These are phyloP conservation scores for Taurulus bubalis DNA, from an alignment of 2,113 vertebrate genomes.

Conservation along the genomic window DNA sequence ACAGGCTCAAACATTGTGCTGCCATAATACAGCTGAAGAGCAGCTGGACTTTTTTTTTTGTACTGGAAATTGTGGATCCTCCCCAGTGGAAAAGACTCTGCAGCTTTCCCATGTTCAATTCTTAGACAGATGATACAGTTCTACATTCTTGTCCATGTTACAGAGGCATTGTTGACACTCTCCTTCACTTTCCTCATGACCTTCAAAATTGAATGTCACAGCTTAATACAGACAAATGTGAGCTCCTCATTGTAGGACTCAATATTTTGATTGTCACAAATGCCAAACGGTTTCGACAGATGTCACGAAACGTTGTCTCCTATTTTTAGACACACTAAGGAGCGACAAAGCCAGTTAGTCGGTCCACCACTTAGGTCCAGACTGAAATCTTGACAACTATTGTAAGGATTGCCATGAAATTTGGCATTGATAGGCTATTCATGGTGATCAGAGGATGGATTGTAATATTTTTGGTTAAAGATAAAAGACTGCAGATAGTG, in stretches of 20 bases:
- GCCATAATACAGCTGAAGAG: conserved; percentile 26
- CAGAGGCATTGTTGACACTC: neutral
- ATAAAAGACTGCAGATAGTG: neutral
- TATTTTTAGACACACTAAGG: neutral
- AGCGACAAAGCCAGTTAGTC: neutral
- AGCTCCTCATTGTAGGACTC: neutral
- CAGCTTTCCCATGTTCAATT: conserved; percentile 7
- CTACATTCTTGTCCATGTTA: conserved; percentile 7
- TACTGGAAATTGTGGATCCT: conserved; percentile 4
- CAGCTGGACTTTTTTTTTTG: conserved; percentile 8
- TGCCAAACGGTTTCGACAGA: neutral
- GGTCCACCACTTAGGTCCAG: neutral
- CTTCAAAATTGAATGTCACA: conserved; percentile 1
- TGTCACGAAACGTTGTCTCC: neutral
- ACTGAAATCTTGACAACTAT: neutral
- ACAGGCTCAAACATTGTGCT: conserved; percentile 20
- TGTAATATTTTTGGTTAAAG: neutral
- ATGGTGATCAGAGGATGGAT: neutral
- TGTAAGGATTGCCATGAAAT: neutral
- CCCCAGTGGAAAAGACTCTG: conserved; percentile 2
- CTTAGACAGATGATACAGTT: conserved; percentile 1
- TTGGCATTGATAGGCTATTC: neutral
- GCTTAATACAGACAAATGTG: conserved; percentile 31
- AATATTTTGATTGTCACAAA: conserved; percentile 25
- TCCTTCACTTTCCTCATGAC: neutral